phyloP scores from a whole-genome alignment of 1,140 invertebrate species.

The Chironomus striatipennis region DNA sequence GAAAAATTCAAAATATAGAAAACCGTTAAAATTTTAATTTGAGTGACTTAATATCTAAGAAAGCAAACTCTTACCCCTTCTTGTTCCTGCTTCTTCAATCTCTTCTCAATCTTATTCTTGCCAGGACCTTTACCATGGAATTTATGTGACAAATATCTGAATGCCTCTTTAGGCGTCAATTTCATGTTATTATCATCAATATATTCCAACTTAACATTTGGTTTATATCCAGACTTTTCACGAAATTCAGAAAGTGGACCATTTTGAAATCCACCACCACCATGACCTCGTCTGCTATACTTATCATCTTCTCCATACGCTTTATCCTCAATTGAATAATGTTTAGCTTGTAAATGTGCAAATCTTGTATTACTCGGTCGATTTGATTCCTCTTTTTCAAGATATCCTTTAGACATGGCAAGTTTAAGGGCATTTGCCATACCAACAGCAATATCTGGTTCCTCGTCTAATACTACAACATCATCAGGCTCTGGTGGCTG shows the following conservation, averaged over 20 bases:
- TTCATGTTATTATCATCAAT: conserved; percentile 89
- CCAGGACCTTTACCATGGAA: conserved; percentile 99
- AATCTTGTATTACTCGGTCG: conserved; percentile 61
- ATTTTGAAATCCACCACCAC: conserved; percentile 50
- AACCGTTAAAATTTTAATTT: too few species aligned
- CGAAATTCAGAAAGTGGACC: conserved; percentile 88
- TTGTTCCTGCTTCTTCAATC: conserved; percentile 90
- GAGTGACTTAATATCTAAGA: too few species aligned
- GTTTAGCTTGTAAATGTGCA: conserved; percentile 70
- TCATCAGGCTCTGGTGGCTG: conserved; percentile 43
- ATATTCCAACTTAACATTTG: conserved; percentile 94
- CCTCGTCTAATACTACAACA: conserved; percentile 80
- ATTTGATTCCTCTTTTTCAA: conserved; percentile 73
- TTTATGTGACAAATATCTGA: conserved; percentile 90
- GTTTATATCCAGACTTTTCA: conserved; percentile 89
- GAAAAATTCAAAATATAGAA: too few species aligned
- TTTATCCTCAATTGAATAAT: conserved; percentile 98
- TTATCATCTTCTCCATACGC: conserved; percentile 81
- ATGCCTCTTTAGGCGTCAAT: conserved; percentile 93
- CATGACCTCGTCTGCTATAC: conserved; percentile 55
- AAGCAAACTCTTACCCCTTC: conserved; percentile 62
- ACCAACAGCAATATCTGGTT: conserved; percentile 87
- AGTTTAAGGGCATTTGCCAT: conserved; percentile 85
- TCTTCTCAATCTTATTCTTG: conserved; percentile 97
- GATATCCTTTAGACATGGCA: conserved; percentile 91